Conservation (phyloP, 2,888 invertebrate genomes). For the Notodonta ziczac region DNA sequence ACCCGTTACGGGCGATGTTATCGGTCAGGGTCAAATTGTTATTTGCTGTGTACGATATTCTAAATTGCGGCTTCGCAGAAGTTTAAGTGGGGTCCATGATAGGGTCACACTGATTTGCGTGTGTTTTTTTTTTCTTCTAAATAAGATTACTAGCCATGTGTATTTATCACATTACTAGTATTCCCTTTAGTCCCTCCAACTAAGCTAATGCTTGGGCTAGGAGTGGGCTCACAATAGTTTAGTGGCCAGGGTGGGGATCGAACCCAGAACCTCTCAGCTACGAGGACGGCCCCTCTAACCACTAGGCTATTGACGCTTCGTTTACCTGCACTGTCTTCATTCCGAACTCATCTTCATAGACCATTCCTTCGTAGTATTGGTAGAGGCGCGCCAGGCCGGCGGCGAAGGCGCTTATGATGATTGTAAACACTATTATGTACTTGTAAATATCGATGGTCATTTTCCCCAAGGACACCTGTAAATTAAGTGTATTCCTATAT, state of each 20-base stretch:
- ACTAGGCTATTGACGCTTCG: no score
- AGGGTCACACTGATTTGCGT: slow-evolving; percentile 5
- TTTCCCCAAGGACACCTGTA: slow-evolving; percentile 86
- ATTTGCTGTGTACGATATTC: slow-evolving; percentile 15
- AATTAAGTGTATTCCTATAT: slow-evolving; percentile 8
- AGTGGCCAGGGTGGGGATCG: no score
- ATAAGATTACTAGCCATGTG: no score
- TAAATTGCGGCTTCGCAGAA: background rate
- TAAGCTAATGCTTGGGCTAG: no score
- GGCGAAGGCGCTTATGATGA: slow-evolving; percentile 85
- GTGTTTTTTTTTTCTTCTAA: no score
- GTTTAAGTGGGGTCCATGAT: slow-evolving; percentile 5
- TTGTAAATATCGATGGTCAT: slow-evolving; percentile 88
- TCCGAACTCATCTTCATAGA: slow-evolving; percentile 83
- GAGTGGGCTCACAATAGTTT: no score
- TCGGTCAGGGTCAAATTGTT: slow-evolving; percentile 26
- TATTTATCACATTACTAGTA: no score
- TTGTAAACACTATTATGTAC: slow-evolving; percentile 85
- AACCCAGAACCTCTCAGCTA: no score
- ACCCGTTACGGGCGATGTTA: slow-evolving; percentile 27
- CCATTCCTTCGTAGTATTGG: slow-evolving; percentile 87
- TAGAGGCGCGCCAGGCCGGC: slow-evolving; percentile 86
- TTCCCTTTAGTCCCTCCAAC: no score
- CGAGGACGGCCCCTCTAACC: no score
- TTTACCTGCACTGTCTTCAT: slow-evolving; percentile 79